Percentiles rank a stretch among this genome's conserved stretches.
phyloP scores from a whole-genome alignment of 2,888 invertebrate genomes.

The Dione juno region DNA sequence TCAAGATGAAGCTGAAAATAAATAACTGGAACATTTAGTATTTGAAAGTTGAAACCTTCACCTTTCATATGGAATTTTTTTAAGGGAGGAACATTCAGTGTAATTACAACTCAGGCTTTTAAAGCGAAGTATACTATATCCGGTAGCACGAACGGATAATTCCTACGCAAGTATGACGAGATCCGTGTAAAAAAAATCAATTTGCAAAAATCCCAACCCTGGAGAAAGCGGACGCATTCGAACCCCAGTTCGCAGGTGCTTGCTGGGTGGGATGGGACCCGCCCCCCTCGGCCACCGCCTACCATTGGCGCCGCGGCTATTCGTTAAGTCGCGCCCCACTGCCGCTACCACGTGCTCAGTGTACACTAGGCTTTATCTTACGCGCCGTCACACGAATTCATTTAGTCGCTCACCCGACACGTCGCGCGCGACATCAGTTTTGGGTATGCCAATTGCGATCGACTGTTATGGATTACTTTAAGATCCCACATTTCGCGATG shows the following conservation, averaged over 20 bases:
- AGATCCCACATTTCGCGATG: constrained; percentile 71
- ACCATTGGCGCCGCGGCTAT: constrained; percentile 65
- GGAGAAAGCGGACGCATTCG: constrained; percentile 55
- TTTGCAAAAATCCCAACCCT: constrained; percentile 57
- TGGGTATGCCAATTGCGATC: constrained; percentile 72
- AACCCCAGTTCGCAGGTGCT: constrained; percentile 59
- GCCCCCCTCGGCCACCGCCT: constrained; percentile 59
- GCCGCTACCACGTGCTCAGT: constrained; percentile 63
- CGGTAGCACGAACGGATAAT: constrained; percentile 17
- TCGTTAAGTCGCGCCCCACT: constrained; percentile 68
- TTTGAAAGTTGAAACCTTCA: constrained; percentile 45
- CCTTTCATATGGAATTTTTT: background rate
- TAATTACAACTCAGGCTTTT: too few relatives aligned
- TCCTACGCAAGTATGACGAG: constrained; percentile 22
- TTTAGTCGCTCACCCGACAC: constrained; percentile 79
- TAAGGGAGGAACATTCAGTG: background rate
- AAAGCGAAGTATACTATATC: background rate
- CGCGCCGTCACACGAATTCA: constrained; percentile 72
- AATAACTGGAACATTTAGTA: constrained; percentile 56
- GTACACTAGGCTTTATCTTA: constrained; percentile 73
- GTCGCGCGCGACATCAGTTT: constrained; percentile 75
- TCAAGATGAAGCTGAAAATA: constrained; percentile 59
- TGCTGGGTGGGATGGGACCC: constrained; percentile 65
- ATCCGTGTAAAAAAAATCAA: constrained; percentile 48
- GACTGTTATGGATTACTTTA: constrained; percentile 72